Conservation (phyloP, 2,113 vertebrate genomes). For the Gallinago paraguaiae region DNA sequence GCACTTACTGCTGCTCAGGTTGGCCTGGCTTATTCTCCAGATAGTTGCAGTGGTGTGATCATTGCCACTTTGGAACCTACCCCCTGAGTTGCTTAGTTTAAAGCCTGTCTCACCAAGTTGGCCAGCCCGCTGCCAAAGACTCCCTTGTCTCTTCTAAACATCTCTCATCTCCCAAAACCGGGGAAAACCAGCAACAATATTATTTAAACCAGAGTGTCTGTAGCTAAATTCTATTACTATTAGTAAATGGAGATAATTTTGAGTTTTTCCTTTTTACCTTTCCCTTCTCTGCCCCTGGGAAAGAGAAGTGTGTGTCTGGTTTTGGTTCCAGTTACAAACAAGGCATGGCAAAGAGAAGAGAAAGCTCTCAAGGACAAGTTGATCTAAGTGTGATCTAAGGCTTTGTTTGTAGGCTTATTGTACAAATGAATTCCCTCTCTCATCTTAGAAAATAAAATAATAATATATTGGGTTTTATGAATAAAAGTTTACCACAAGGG, state of each 20-base stretch:
- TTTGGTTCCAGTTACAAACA: not conserved
- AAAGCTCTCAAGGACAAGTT: not conserved
- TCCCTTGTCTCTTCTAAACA: not conserved
- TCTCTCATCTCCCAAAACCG: not conserved
- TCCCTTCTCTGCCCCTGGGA: not conserved
- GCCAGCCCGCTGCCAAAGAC: not conserved
- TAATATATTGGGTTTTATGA: not conserved
- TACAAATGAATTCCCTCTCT: not conserved
- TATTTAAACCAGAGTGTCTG: not conserved
- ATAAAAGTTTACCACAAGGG: constrained; percentile 1
- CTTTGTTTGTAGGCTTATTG: not conserved
- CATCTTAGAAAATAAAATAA: not conserved
- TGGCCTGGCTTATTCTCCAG: not conserved
- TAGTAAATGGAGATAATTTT: not conserved
- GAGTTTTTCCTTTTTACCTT: not conserved
- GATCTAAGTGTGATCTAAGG: not conserved
- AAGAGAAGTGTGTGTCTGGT: not conserved
- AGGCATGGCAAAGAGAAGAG: not conserved
- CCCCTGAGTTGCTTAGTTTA: not conserved
- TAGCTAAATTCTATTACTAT: not conserved
- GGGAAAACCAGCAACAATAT: not conserved
- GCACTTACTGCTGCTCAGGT: not conserved
- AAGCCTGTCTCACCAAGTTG: not conserved
- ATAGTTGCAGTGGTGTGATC: not conserved
- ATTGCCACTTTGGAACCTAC: not conserved